phyloP scores from a whole-genome alignment of 2,888 invertebrate genomes.

The Drosophila infuscata region DNA sequence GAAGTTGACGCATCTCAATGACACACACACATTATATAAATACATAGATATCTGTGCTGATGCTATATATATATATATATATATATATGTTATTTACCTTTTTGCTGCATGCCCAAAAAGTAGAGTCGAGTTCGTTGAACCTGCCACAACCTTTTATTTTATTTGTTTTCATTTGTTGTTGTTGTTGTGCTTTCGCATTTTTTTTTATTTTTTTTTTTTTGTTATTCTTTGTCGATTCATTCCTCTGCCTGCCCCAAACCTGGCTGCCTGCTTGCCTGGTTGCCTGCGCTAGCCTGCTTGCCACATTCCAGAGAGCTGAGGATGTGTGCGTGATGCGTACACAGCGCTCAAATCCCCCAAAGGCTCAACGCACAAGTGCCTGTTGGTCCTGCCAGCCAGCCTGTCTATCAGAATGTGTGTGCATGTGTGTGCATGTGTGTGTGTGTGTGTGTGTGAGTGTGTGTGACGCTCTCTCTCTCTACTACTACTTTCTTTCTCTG shows the following conservation, averaged over 20 bases:
- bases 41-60: not conserved
- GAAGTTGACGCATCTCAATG: conserved; percentile 27
- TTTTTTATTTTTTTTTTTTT: conserved; percentile 27
- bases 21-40: conserved; percentile 10
- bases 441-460: conserved; percentile 2
- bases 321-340: conserved; percentile 51
- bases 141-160: conserved; percentile 36
- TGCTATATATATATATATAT: conserved; percentile 8
- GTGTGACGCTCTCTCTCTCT: not conserved
- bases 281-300: not conserved
- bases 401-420: conserved; percentile 23
- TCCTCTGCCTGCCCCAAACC: conserved; percentile 37
- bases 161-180: conserved; percentile 11
- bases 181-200: conserved; percentile 7
- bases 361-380: conserved; percentile 59
- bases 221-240: conserved; percentile 62
- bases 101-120: conserved; percentile 46
- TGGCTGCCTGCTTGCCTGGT: not conserved
- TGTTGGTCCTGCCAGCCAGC: conserved; percentile 44
- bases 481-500: conserved; percentile 1
- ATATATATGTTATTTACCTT: conserved; percentile 62
- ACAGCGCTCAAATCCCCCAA: conserved; percentile 51
- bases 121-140: conserved; percentile 58
- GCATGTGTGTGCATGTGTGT: not conserved
- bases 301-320: conserved; percentile 10